Evolutionary conservation across 2,888 invertebrate genomes (phyloP), one percentile per base, ranked within the genome.

Genomic region (Prionchulus punctatus): DNA sequence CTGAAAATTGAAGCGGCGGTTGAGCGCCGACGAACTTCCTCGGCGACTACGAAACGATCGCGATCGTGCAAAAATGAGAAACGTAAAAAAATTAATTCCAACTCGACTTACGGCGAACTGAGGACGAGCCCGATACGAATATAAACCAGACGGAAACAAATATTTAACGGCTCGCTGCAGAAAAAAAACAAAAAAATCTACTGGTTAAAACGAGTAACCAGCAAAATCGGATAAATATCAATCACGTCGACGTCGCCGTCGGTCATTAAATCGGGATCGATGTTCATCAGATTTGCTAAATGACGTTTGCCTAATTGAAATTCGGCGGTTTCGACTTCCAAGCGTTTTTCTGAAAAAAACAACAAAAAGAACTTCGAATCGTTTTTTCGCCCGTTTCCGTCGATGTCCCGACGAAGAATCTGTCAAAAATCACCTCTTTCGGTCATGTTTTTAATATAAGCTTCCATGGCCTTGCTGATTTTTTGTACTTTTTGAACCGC

Each of bases 241-340:
- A 48, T 75, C 76, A 86, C 85, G 75, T 90, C 81, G 30, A 94
- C 79, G 70, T 91, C 86, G 55, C 81, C 79, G 70, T 92, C 86
- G 0, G 85, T 84, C 70, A 96, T 87, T 1, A 79, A 81, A 66
- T 89, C 85, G 0, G 85, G 83, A 76, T 94, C 85, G 72, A 83
- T 82, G 0, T 94, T 94, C 96, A 98, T 98, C 82, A 98, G 98
- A 72, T 92, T 94, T 0, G 98, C 96, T 60, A 98, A 79, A 76
- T 98, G 92, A 31, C 92, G 78, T 71, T 85, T 88, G 21, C 98
- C 98, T 66, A 90, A 82, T 71, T 86, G 82, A 72, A 81, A 98
- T 66, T 91, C 86, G 15, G 79, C 72, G 53, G 79, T 77, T 72
- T 89, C 82, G 60, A 80, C 79, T 66, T 81, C 79, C 80, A 92